Conservation (phyloP, 1,140 invertebrate genomes). For the Drosophila watanabei region DNA sequence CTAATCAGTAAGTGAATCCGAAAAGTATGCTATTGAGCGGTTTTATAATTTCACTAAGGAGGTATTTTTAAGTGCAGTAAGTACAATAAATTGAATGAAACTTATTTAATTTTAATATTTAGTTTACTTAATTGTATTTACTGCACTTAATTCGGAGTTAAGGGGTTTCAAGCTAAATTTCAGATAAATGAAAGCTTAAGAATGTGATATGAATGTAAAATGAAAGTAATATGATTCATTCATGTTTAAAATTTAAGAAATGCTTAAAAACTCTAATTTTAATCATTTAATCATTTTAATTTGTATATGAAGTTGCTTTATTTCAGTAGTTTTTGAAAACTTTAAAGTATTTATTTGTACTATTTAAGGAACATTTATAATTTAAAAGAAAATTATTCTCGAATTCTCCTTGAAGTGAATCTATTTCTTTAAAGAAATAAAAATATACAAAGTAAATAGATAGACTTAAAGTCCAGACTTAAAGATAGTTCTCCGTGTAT, state of each 20-base stretch:
- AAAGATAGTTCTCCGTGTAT: background rate
- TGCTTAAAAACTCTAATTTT: too few relatives aligned
- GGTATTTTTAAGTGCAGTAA: background rate
- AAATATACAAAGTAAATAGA: background rate
- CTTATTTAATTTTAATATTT: background rate
- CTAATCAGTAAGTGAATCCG: slow-evolving; percentile 75
- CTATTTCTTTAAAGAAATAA: background rate
- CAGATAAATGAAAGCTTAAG: too few relatives aligned
- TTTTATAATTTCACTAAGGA: background rate
- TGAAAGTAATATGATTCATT: too few relatives aligned
- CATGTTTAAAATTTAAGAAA: too few relatives aligned
- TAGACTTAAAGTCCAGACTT: background rate
- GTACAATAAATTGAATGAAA: background rate
- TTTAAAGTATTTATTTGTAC: too few relatives aligned
- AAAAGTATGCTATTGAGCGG: too few relatives aligned
- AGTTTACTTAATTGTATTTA: background rate
- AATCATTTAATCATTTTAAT: too few relatives aligned
- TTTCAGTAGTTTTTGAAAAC: too few relatives aligned
- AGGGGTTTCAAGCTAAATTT: background rate
- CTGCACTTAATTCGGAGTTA: background rate
- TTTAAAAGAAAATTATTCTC: too few relatives aligned
- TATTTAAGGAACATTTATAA: background rate
- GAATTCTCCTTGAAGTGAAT: background rate
- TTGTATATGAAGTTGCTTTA: too few relatives aligned
- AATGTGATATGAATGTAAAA: too few relatives aligned